Evolutionary conservation across 2,113 vertebrate species (phyloP), one percentile per base, ranked within the genome.

Genomic region (Delphinapterus leucas): DNA sequence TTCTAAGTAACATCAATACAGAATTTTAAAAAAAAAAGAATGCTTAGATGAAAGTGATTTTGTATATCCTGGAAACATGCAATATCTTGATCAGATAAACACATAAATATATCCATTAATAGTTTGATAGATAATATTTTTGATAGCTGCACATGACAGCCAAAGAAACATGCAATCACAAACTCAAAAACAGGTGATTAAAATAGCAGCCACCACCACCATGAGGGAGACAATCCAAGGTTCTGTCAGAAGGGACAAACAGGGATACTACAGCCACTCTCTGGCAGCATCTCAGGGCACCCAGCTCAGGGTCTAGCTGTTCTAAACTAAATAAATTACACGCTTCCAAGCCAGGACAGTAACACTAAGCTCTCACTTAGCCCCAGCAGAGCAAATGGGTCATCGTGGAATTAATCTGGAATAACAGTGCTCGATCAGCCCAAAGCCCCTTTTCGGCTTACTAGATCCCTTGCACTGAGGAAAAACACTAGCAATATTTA

Each of bases 141-240:
- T 92, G 38, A 95, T 20, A 74, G 33, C 5, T 87, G 36, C 71
- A 91, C 31, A 55, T 67, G 26, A 76, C 88, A 61, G 65, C 53
- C 67, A 93, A 92, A 80, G 79, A 90, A 88, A 87, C 15, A 44
- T 2, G 0, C 60, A 95, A 76, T 47, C 55, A 89, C 49, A 97
- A 89, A 90, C 33, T 97, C 90, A 93, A 77, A 94, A 94, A 90
- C n/a, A 97, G 65, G 41, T 88, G 95, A 96, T 73, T 95, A 97
- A 97, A 98, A 95, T 88, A 94, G 76, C 88, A 81, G 76, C 58
- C 53, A 18, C 26, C 91, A 74, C 67, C 81, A 90, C 23, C 8
- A 31, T 0, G 20, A 97, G 84, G 80, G 76, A 94, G 71, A 93
- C 83, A 77, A 49, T 93, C 96, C 96, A 97, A 97, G 61, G 61